These are phyloP conservation scores for Apus apus DNA, from an alignment of 2,113 vertebrate genomes.

Conservation along the genomic window DNA sequence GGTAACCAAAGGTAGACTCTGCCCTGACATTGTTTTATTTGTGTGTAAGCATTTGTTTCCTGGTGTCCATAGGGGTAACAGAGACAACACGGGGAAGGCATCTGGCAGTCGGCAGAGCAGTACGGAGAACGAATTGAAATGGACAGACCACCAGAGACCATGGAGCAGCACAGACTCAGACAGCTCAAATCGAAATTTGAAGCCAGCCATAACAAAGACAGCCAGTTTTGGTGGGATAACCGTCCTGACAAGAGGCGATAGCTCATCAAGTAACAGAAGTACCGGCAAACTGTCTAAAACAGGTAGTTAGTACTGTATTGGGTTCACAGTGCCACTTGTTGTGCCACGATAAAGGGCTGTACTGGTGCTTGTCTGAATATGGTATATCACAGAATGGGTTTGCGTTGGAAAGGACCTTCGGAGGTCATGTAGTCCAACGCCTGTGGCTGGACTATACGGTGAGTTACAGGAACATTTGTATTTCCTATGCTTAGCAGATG, in stretches of 20 bases:
- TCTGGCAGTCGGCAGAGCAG: conserved; percentile 94
- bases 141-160: conserved; percentile 87
- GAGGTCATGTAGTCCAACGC: background rate
- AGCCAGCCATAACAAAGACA: conserved; percentile 83
- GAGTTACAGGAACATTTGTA: background rate
- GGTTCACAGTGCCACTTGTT: background rate
- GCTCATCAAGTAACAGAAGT: conserved; percentile 80
- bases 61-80: conserved; percentile 81
- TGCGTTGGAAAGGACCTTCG: background rate
- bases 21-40: background rate
- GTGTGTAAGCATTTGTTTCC: background rate
- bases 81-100: conserved; percentile 86
- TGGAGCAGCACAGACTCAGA: conserved; percentile 98
- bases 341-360: background rate
- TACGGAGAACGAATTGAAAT: conserved; percentile 87
- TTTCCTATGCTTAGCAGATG: background rate
- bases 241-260: conserved; percentile 81
- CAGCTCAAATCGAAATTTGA: conserved; percentile 85
- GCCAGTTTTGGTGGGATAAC: conserved; percentile 85
- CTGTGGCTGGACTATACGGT: background rate
- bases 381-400: background rate
- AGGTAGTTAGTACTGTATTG: conserved; percentile 79
- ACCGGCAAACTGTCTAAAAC: conserved; percentile 85
- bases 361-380: background rate
- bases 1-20: background rate